Conservation (phyloP, 2,888 invertebrate species). For the Deilephila elpenor region DNA sequence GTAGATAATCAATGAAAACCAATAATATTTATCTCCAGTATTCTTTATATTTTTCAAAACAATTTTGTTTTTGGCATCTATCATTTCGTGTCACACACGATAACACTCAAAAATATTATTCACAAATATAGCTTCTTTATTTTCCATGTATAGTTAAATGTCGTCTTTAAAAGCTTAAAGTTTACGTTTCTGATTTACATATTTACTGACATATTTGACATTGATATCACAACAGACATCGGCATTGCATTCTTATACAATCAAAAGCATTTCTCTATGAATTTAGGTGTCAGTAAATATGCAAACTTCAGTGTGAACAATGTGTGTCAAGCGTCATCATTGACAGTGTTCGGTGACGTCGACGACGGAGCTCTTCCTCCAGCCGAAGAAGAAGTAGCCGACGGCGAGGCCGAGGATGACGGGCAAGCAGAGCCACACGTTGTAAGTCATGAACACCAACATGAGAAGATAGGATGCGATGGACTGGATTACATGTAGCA, state of each 20-base stretch:
- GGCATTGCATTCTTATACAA: too few relatives aligned
- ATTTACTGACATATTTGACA: neutral
- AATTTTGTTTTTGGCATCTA: neutral
- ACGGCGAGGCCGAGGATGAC: slow-evolving; percentile 94
- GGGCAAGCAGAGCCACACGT: slow-evolving; percentile 95
- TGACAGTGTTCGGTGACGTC: slow-evolving; percentile 98
- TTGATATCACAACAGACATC: neutral
- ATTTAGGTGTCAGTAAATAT: neutral
- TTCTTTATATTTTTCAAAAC: neutral
- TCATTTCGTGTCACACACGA: neutral
- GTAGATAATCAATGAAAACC: too few relatives aligned
- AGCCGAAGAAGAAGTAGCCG: slow-evolving; percentile 97
- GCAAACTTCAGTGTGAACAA: neutral
- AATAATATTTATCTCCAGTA: neutral
- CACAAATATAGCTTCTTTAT: slow-evolving; percentile 9
- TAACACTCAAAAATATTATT: slow-evolving; percentile 2
- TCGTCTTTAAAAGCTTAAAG: neutral
- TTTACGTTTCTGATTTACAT: neutral
- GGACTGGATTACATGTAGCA: slow-evolving; percentile 94
- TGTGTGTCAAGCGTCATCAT: slow-evolving; percentile 70
- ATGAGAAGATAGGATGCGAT: slow-evolving; percentile 96
- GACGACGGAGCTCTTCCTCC: slow-evolving; percentile 95
- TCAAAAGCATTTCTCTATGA: too few relatives aligned
- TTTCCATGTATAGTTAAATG: neutral
- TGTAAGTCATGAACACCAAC: slow-evolving; percentile 99